phyloP scores from a whole-genome alignment of 2,888 invertebrate species.

The Epinotia bilunana region DNA sequence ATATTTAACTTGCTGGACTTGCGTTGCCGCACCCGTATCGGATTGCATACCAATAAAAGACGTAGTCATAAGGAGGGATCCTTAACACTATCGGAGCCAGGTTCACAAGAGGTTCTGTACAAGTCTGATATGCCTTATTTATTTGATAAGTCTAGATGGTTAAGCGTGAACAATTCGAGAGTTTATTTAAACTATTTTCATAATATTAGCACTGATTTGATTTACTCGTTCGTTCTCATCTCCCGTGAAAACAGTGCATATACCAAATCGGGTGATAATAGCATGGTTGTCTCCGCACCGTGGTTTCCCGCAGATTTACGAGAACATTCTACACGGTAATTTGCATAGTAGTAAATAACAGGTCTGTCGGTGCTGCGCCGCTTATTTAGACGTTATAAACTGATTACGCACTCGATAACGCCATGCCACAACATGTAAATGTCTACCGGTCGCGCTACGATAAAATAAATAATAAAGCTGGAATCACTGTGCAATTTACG shows the following conservation, averaged over 20 bases:
- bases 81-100: too few relatives aligned
- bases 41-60: too few relatives aligned
- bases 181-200: not conserved
- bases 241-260: constrained; percentile 30
- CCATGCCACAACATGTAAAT: constrained; percentile 65
- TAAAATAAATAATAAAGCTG: constrained; percentile 51
- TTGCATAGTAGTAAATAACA: constrained; percentile 74
- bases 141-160: not conserved
- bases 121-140: too few relatives aligned
- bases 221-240: constrained; percentile 16
- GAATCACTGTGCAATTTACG: constrained; percentile 40
- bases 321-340: constrained; percentile 65
- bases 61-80: too few relatives aligned
- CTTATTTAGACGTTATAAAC: constrained; percentile 77
- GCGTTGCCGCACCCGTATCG: too few relatives aligned
- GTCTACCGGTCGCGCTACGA: constrained; percentile 59
- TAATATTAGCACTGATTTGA: not conserved
- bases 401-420: constrained; percentile 74
- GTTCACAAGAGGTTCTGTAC: too few relatives aligned
- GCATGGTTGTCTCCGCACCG: constrained; percentile 62
- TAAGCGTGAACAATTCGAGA: not conserved
- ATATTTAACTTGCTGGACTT: not conserved
- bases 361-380: constrained; percentile 66
- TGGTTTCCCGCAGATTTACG: constrained; percentile 64
- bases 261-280: constrained; percentile 54